Evolutionary conservation across 2,888 invertebrate species (phyloP).

Genomic region (Tenthredo distinguenda): DNA sequence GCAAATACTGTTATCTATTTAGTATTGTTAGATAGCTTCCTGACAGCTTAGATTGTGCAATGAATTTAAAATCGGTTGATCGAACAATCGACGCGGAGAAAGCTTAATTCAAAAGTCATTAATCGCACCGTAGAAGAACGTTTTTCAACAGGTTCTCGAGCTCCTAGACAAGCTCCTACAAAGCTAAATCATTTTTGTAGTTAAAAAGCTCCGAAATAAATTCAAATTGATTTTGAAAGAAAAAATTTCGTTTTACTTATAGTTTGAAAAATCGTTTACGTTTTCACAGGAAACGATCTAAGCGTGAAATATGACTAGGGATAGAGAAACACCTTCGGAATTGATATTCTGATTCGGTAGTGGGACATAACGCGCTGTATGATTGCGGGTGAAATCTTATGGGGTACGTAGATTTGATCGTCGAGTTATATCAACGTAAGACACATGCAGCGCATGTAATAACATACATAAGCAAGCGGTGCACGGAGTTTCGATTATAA

Average conservation of each 20-base stretch:
- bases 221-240: neutral
- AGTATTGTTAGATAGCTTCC: neutral
- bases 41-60: constrained; percentile 20
- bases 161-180: neutral
- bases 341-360: constrained; percentile 26
- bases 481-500: constrained; percentile 60
- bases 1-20: constrained; percentile 16
- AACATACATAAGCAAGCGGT: constrained; percentile 57
- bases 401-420: constrained; percentile 22
- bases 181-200: neutral
- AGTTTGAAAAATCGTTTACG: neutral
- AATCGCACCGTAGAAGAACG: neutral
- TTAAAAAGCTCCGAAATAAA: neutral
- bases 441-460: constrained; percentile 52
- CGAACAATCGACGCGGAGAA: neutral
- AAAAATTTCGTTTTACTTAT: neutral
- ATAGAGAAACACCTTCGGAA: neutral
- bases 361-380: neutral
- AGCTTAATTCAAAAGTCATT: neutral
- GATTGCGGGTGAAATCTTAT: neutral
- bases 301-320: neutral
- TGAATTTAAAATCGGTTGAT: constrained; percentile 27
- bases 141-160: neutral
- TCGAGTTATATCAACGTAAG: constrained; percentile 5
- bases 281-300: neutral